Percentiles rank a stretch among this genome's conserved stretches.
Evolutionary conservation across 2,113 vertebrate genomes (phyloP).

Genomic region (Sorex fumeus): DNA sequence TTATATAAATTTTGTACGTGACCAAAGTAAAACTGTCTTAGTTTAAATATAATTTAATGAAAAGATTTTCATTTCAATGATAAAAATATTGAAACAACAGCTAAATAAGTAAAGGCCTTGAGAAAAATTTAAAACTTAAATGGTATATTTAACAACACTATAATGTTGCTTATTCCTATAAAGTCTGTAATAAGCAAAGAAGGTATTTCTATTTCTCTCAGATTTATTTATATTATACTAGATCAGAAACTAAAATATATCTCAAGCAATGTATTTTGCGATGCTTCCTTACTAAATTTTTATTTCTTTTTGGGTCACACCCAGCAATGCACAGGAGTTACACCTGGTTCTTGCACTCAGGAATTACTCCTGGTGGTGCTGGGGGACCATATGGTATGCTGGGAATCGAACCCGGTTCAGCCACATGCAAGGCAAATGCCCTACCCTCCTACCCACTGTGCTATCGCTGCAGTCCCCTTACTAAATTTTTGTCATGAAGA

Average conservation of each 20-base stretch:
- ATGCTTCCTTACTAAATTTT: background rate
- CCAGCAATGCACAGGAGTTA: no score
- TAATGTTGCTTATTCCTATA: background rate
- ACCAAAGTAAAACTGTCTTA: conserved; percentile 3
- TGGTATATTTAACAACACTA: background rate
- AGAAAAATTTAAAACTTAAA: background rate
- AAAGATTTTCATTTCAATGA: background rate
- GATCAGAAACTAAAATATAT: background rate
- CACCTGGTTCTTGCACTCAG: no score
- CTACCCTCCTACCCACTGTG: no score
- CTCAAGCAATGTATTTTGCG: background rate
- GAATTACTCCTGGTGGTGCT: no score
- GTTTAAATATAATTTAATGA: background rate
- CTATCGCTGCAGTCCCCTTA: no score
- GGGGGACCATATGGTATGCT: no score
- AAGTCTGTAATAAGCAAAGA: background rate
- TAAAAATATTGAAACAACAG: background rate
- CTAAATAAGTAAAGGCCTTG: background rate
- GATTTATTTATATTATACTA: background rate
- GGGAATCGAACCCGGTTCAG: no score
- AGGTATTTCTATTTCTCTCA: conserved; percentile 36
- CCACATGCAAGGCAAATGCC: no score
- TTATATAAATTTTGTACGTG: background rate
- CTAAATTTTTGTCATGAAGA: background rate
- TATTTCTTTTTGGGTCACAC: no score